Percentiles rank a stretch among this genome's conserved stretches.
Conservation (phyloP, 2,888 invertebrate species). For the Netelia virgata region DNA sequence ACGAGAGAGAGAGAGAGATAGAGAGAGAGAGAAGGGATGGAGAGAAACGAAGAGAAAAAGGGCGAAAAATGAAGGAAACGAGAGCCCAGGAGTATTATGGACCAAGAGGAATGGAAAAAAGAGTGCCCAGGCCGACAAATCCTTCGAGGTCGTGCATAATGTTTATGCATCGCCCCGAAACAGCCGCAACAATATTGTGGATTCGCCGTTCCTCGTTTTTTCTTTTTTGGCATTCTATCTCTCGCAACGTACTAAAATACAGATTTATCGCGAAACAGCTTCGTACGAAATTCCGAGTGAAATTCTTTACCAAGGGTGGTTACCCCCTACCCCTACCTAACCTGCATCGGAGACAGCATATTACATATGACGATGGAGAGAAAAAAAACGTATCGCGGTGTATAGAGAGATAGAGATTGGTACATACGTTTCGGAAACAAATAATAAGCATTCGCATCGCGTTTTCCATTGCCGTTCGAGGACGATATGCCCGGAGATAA, state of each 20-base stretch:
- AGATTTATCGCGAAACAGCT: conserved; percentile 61
- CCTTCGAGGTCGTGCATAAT: conserved; percentile 67
- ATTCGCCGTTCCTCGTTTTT: conserved; percentile 15
- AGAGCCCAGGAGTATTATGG: conserved; percentile 17
- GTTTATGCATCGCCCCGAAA: conserved; percentile 64
- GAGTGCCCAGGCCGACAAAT: conserved; percentile 58
- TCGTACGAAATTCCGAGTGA: conserved; percentile 34
- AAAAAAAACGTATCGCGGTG: neutral
- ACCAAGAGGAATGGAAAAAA: conserved; percentile 63
- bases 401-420: conserved; percentile 35
- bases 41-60: conserved; percentile 57
- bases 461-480: conserved; percentile 40
- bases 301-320: conserved; percentile 32
- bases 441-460: conserved; percentile 61
- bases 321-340: neutral
- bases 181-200: conserved; percentile 47
- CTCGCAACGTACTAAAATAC: conserved; percentile 45
- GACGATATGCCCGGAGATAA: conserved; percentile 24
- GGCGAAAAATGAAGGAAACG: conserved; percentile 34
- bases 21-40: conserved; percentile 54
- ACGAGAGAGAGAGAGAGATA: conserved; percentile 55
- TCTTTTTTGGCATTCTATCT: conserved; percentile 24
- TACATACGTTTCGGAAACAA: conserved; percentile 57
- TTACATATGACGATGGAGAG: neutral
- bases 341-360: neutral